Base-by-base conservation (phyloP, 2,888 invertebrate species). In the Polymixis lichenea region DNA sequence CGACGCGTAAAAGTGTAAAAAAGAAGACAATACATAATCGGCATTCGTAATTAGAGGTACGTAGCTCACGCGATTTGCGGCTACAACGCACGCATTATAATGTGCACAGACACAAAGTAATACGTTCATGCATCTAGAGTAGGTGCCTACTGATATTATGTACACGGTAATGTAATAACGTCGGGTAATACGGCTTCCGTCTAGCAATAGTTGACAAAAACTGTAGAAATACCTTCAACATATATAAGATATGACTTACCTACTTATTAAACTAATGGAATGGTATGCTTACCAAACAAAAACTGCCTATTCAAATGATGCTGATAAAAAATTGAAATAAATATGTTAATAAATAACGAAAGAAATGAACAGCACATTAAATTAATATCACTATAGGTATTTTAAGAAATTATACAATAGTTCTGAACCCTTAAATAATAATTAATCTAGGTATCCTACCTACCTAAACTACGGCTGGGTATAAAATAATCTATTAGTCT, bases 1-100 rank as follows among this genome's bases (percentile, higher is more conserved):
- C 91, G 90, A 91, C 88, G 92, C 92, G 91, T 91, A 91, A 90
- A 92, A 90, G 90, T 91, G 83, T 91, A 92, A 94, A 94, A 94
- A 94, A 91, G 83, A 86, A 92, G 89, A 94, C 94, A 94, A 94
- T 94, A 93, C 92, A 92, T 94, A 92, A 92, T 92, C 91, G 91
- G 87, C 88, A 89, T 87, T 82, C 81, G 88, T 93, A 94, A 95
- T 94, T 93, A 94, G 87, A 88, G 82, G 78, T 43, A 85, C 78
- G 78, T 43, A 85, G 79, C 84, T 89, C 94, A 94, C 94, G 94
- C 94, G 89, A 94, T 67, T 64, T 60, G 60, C 25, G 73, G 85
- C 84, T 82, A 73, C 84, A 75, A 74, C 71, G 76, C 87, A 87
- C 90, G 88, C 88, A 78, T 75, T 78, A 70, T 72, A 72, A 75